Percentiles rank a stretch among this genome's conserved stretches.
Evolutionary conservation across 2,113 vertebrate species (phyloP).

Genomic region (Vimba vimba): DNA sequence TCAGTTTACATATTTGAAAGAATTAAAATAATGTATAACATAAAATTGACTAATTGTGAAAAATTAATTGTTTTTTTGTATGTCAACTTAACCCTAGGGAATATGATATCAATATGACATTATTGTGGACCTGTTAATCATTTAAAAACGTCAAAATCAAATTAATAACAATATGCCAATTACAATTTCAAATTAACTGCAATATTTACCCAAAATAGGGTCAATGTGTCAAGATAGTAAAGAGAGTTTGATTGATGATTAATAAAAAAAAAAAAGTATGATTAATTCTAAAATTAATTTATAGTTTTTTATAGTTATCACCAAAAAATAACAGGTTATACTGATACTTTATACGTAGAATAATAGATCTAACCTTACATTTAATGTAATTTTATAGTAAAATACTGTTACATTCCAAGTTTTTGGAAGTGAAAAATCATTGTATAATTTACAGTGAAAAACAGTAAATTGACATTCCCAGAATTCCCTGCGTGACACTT

Average conservation of each 20-base stretch:
- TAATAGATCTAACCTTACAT: too few species aligned
- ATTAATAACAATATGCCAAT: neutral
- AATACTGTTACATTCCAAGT: too few species aligned
- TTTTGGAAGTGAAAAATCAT: too few species aligned
- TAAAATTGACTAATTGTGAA: neutral
- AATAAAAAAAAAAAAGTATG: too few species aligned
- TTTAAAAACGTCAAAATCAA: neutral
- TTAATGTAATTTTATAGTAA: too few species aligned
- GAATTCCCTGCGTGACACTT: too few species aligned
- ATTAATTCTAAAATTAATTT: neutral
- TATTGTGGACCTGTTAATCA: neutral
- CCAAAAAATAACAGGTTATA: neutral
- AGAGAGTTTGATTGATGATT: too few species aligned
- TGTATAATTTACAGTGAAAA: too few species aligned
- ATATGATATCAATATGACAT: neutral
- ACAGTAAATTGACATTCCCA: too few species aligned
- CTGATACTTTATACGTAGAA: too few species aligned
- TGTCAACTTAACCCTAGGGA: neutral
- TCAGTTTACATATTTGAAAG: neutral
- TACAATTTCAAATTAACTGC: neutral
- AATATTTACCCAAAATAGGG: neutral
- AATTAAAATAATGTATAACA: neutral
- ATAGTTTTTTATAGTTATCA: neutral
- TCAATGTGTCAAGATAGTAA: too few species aligned
- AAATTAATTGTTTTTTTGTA: neutral